phyloP scores from a whole-genome alignment of 92 coral and sea anemone genomes.

The Palythoa grandis region DNA sequence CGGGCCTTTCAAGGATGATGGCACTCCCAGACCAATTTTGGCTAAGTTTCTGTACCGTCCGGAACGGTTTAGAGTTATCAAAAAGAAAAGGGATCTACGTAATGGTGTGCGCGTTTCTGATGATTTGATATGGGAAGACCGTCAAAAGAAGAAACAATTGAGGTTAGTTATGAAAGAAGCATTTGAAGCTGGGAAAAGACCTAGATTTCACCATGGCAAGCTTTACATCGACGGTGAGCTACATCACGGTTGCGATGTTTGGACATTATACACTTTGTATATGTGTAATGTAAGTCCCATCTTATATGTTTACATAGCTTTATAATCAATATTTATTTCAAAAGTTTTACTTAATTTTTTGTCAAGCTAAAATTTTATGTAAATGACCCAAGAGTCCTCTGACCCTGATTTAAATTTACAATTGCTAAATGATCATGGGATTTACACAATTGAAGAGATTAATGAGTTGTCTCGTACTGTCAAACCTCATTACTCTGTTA shows the following conservation, averaged over 20 bases:
- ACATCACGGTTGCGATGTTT: background rate
- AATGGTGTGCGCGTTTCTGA: conserved; percentile 38
- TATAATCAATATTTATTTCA: background rate
- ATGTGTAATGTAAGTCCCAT: background rate
- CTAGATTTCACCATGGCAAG: background rate
- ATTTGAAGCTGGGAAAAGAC: conserved; percentile 15
- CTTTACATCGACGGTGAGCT: conserved; percentile 12
- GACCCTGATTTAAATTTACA: conserved; percentile 33
- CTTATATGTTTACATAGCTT: background rate
- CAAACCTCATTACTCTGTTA: conserved; percentile 40
- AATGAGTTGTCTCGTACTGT: conserved; percentile 43
- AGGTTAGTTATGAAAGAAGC: conserved; percentile 11
- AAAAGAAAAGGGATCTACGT: conserved; percentile 24
- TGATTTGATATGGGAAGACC: conserved; percentile 47
- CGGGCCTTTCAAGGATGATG: conserved; percentile 25
- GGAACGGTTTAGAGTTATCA: conserved; percentile 19
- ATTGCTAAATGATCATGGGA: conserved; percentile 12
- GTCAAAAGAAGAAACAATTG: conserved; percentile 34
- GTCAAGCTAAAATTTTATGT: conserved; percentile 25
- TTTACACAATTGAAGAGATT: conserved; percentile 25
- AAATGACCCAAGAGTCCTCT: conserved; percentile 14
- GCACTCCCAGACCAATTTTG: conserved; percentile 47
- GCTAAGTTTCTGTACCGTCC: conserved; percentile 53
- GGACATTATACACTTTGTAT: background rate
- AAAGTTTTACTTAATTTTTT: conserved; percentile 11